Evolutionary conservation across 1,140 invertebrate species (phyloP), one percentile per base, ranked within the genome.

Genomic region (Penaeus japonicus): DNA sequence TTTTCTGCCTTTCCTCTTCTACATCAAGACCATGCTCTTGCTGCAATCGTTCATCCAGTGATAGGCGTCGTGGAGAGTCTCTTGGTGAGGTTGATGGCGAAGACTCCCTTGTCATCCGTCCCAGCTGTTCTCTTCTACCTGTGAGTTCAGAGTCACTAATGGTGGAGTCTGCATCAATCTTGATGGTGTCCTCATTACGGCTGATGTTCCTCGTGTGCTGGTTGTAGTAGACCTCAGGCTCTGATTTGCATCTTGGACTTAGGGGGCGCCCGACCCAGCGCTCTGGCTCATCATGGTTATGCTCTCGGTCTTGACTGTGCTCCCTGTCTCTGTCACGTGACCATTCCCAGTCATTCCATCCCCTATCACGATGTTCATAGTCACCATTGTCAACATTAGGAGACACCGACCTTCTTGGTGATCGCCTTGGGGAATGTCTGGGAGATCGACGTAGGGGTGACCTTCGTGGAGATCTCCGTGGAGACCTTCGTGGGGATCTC

Each of bases 111-210:
- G 75, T 85, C 53, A 27, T 59, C 73, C 86, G 81, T 59, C 78
- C 84, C 90, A 85, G 53, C 88, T 35, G 70, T 47, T 85, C 81
- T 82, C 86, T 87, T 32, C 89, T 35, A 35, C 89, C 90, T 90
- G 90, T 70, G 12, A 93, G 89, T 79, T 93, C 92, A 27, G 93
- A 92, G 90, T 94, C 93, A 89, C 93, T 93, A 32, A 93, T 94
- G 4, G 93, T 93, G 12, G 93, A 93, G 91, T 93, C 93, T 12
- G 93, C 93, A 22, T 80, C 78, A 15, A 85, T 85, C 39, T 84
- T 86, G 30, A 90, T 55, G 22, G 85, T 65, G 15, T 54, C 81
- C 22, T 80, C 81, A 27, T 53, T 55, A 70, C 81, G 84, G n/a
- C 55, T 70, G 30, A 55, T 53, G 12, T 24, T 82, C 77, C 57